Evolutionary conservation across 2,888 invertebrate genomes (phyloP).

Genomic region (Zelleria hepariella): DNA sequence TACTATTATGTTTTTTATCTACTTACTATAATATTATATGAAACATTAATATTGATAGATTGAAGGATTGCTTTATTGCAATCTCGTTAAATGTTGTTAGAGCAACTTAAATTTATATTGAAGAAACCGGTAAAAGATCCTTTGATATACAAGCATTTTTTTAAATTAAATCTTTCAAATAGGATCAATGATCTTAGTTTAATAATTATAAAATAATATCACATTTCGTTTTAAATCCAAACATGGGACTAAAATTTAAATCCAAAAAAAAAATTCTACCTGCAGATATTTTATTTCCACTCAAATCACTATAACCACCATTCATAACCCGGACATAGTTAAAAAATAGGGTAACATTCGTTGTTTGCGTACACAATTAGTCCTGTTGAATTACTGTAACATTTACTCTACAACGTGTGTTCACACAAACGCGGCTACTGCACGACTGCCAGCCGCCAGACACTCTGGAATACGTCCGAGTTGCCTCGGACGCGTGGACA

Average conservation of each 20-base stretch:
- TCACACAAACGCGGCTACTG: neutral
- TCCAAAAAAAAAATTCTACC: conserved; percentile 15
- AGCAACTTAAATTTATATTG: too few species aligned
- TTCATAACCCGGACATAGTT: neutral
- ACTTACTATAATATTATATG: too few species aligned
- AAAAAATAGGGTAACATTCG: neutral
- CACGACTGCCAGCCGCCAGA: neutral
- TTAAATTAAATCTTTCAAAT: conserved; percentile 26
- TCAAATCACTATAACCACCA: neutral
- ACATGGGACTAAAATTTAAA: neutral
- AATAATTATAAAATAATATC: neutral
- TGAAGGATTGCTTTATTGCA: too few species aligned
- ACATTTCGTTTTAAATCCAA: neutral
- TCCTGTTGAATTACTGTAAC: neutral
- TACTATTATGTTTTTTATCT: too few species aligned
- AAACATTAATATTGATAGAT: too few species aligned
- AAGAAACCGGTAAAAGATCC: too few species aligned
- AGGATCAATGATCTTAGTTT: conserved; percentile 56
- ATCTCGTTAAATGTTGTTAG: too few species aligned
- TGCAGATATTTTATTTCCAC: conserved; percentile 7
- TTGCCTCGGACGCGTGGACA: neutral
- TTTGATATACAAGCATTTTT: too few species aligned
- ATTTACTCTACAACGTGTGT: neutral
- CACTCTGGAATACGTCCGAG: neutral
- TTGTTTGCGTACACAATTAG: conserved; percentile 1